Evolutionary conservation across 2,797 vertebrate species (phyloP), one percentile per base, ranked within the genome.

Genomic region (Heliangelus exortis): DNA sequence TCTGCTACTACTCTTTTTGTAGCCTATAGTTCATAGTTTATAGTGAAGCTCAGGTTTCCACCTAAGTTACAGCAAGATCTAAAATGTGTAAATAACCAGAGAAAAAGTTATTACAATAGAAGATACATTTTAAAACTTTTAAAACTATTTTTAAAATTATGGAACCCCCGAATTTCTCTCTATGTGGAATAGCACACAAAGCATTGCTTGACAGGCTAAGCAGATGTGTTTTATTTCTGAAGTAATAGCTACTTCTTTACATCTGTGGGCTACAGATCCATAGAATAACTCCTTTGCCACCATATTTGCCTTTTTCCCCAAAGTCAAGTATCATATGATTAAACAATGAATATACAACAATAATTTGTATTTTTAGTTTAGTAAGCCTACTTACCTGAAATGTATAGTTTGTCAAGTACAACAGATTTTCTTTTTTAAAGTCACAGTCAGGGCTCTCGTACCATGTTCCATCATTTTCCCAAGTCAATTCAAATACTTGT

Each of bases 301-400:
- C 31, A 14, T 9, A 79, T 53, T 55, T 78, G 9, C 15, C 23
- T 33, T 72, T 57, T 85, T 61, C 7, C 48, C 26, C 48, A 87
- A 65, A 87, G 87, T 21, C 31, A 71, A 82, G 7, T 55, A 53
- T 58, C 66, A 57, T 29, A 62, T 41, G 7, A 21, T 55, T 79
- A 62, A 61, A 61, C 18, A 74, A 34, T 29, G 19, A 81, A 80
- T 68, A 86, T 15, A 22, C 8, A 73, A 9, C 12, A 78, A n/a
- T 68, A 72, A 53, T 83, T 71, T 50, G 16, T 43, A 25, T 43
- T 31, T 66, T 57, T 63, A 66, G 78, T 65, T 69, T 34, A 57
- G 63, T 43, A 55, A 71, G 3, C 12, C 29, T 59, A 89, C 94
- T 91, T 89, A 96, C 96, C 77, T 6, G 8, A 82, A 93, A 96